Conservation (phyloP, 2,888 invertebrate genomes). For the Scrobipalpa costella region DNA sequence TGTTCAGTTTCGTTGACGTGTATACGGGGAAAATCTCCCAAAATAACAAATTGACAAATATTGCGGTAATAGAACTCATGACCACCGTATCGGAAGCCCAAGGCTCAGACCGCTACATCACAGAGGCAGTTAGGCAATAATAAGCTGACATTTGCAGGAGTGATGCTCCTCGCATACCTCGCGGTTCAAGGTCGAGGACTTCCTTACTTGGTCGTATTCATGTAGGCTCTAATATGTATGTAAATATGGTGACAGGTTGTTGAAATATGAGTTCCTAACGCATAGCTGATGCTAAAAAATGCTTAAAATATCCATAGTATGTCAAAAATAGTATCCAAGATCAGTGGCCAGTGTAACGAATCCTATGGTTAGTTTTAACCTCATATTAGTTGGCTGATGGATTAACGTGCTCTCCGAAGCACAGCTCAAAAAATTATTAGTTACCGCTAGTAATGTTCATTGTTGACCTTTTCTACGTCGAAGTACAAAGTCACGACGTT, state of each 20-base stretch:
- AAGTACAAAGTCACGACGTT: not conserved
- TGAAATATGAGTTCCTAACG: not conserved
- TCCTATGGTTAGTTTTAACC: too few species aligned
- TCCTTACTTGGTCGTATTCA: conserved; percentile 35
- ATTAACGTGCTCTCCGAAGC: not conserved
- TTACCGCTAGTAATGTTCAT: not conserved
- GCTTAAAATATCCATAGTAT: too few species aligned
- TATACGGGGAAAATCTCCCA: too few species aligned
- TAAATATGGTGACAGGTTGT: not conserved
- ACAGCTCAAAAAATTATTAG: not conserved
- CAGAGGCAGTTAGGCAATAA: too few species aligned
- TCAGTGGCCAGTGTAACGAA: too few species aligned
- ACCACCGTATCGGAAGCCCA: too few species aligned
- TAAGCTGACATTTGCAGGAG: conserved; percentile 13
- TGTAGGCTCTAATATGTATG: conserved; percentile 11
- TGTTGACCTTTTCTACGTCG: conserved; percentile 2
- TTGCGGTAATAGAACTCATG: too few species aligned
- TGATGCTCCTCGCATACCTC: not conserved
- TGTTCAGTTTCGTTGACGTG: too few species aligned
- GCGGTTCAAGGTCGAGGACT: conserved; percentile 4
- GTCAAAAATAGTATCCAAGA: too few species aligned
- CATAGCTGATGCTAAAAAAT: too few species aligned
- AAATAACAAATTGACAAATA: too few species aligned
- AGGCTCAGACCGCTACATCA: too few species aligned
- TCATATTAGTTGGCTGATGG: not conserved